Conservation (phyloP, 2,113 vertebrate genomes). For the Scartelaos histophorus region DNA sequence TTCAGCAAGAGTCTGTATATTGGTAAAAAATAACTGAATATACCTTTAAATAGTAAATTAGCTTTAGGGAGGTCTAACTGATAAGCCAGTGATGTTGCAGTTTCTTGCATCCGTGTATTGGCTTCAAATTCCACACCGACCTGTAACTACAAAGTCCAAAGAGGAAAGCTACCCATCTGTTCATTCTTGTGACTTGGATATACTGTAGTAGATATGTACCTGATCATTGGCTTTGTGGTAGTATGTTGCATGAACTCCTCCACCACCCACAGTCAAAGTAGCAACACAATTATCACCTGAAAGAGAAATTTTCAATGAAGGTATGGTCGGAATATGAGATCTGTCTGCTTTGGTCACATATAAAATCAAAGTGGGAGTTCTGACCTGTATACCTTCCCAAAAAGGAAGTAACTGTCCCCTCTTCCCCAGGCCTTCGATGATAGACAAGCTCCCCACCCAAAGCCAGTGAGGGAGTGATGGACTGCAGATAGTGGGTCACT, state of each 20-base stretch:
- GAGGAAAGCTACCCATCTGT: background rate
- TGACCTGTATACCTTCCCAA: constrained; percentile 86
- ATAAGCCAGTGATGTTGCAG: constrained; percentile 85
- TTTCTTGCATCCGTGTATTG: constrained; percentile 88
- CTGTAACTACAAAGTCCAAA: constrained; percentile 77
- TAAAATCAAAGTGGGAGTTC: background rate
- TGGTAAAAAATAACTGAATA: background rate
- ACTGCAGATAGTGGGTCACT: constrained; percentile 88
- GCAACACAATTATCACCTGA: constrained; percentile 85
- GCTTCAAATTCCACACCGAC: constrained; percentile 91
- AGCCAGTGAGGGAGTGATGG: constrained; percentile 82
- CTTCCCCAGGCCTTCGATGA: constrained; percentile 86
- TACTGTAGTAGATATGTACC: constrained; percentile 51
- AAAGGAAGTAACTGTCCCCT: constrained; percentile 85
- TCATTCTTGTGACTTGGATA: no score
- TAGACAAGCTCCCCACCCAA: constrained; percentile 89
- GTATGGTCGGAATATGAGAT: background rate
- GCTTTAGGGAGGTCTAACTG: constrained; percentile 90
- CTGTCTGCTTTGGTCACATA: background rate
- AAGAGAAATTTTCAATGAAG: background rate
- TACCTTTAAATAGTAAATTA: constrained; percentile 91
- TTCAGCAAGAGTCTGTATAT: background rate
- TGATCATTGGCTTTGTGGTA: constrained; percentile 93
- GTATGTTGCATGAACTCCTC: constrained; percentile 87
- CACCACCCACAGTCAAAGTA: constrained; percentile 85